Evolutionary conservation across 2,888 invertebrate genomes (phyloP).

Genomic region (Linnaemya vulpina): DNA sequence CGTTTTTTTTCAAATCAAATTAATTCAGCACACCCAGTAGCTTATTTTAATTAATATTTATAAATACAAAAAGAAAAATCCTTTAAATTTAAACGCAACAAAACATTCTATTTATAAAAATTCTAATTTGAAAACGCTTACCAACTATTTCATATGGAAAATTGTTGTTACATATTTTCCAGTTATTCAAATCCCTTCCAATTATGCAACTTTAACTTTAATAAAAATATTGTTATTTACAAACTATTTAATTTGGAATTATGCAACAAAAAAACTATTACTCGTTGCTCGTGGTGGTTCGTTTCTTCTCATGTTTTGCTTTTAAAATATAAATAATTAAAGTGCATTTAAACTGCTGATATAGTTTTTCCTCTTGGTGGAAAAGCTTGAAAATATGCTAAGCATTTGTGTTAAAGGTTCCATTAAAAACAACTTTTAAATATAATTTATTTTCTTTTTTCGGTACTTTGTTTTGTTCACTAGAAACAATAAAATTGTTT

Average conservation of each 20-base stretch:
- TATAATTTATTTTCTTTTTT: neutral
- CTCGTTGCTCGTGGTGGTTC: neutral
- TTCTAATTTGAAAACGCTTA: too few species aligned
- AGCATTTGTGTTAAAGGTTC: slow-evolving; percentile 32
- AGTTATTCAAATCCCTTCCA: too few species aligned
- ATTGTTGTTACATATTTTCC: too few species aligned
- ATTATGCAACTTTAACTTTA: neutral
- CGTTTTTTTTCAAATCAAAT: too few species aligned
- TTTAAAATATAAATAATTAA: slow-evolving; percentile 29
- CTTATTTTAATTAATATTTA: too few species aligned
- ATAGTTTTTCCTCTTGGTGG: slow-evolving; percentile 7
- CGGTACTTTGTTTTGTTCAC: neutral
- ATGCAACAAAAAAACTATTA: neutral
- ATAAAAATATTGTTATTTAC: neutral
- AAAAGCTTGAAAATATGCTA: slow-evolving; percentile 29
- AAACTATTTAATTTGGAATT: neutral
- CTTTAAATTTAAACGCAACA: too few species aligned
- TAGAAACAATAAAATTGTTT: neutral
- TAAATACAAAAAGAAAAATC: too few species aligned
- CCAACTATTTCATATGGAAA: too few species aligned
- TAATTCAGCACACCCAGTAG: too few species aligned
- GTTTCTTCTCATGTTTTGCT: neutral
- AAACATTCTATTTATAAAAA: too few species aligned
- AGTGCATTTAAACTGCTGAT: slow-evolving; percentile 24
- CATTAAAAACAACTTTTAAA: slow-evolving; percentile 15